Evolutionary conservation across 2,113 vertebrate genomes (phyloP).

Genomic region (Tringa solitaria): DNA sequence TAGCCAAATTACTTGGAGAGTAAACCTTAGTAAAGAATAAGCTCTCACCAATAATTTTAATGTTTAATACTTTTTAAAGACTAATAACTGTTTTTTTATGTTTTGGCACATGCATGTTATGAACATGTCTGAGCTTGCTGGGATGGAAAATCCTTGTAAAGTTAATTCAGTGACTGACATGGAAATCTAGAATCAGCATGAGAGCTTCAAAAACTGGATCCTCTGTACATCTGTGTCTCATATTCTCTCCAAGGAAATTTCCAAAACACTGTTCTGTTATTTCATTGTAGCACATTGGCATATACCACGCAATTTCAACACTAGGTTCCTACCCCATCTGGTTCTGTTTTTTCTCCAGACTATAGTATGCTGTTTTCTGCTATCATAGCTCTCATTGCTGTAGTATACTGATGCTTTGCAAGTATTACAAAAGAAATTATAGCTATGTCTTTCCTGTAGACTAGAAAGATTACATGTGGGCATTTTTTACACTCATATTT

Average conservation of each 20-base stretch:
- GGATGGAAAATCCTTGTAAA: not conserved
- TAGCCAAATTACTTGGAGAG: not conserved
- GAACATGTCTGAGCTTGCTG: not conserved
- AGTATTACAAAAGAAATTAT: too few species aligned
- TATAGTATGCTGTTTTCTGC: not conserved
- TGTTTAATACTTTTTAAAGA: not conserved
- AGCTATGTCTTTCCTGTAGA: too few species aligned
- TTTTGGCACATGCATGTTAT: not conserved
- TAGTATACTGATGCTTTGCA: not conserved
- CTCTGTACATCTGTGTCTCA: not conserved
- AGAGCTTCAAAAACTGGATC: not conserved
- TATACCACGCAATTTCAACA: not conserved
- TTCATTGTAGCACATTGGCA: not conserved
- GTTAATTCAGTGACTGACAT: not conserved
- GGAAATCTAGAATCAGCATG: not conserved
- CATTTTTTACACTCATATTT: fast-evolving
- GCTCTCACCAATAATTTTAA: not conserved
- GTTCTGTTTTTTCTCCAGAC: not conserved
- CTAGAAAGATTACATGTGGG: too few species aligned
- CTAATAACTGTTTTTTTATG: not conserved
- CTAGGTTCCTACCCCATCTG: not conserved
- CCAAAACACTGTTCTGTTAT: not conserved
- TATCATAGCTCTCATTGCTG: not conserved
- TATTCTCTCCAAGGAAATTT: not conserved
- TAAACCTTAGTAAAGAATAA: not conserved